Conservation (phyloP, 2,888 invertebrate species). For the Zygothrica quintamaculata region DNA sequence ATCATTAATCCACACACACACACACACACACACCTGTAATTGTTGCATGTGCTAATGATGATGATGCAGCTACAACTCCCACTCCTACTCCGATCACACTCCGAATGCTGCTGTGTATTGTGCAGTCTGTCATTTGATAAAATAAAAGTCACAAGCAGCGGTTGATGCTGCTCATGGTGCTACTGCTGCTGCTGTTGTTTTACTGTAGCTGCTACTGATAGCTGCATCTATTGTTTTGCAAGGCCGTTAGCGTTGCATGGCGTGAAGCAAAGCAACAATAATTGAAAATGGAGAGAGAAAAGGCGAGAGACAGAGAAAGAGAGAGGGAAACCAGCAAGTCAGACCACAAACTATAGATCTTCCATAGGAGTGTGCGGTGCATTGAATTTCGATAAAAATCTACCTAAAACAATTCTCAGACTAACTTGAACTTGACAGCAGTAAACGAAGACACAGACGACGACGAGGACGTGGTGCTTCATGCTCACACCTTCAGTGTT, state of each 20-base stretch:
- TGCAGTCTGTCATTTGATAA: conserved; percentile 74
- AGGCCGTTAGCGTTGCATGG: conserved; percentile 78
- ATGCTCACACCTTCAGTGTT: conserved; percentile 55
- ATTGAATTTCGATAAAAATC: conserved; percentile 42
- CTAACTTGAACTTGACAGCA: conserved; percentile 75
- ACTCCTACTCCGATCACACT: background rate
- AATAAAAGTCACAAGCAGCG: conserved; percentile 59
- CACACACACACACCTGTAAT: conserved; percentile 61
- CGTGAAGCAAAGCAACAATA: conserved; percentile 50
- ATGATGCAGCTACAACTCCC: conserved; percentile 5
- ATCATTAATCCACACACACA: conserved; percentile 39
- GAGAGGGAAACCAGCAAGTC: conserved; percentile 17
- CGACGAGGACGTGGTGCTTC: conserved; percentile 14
- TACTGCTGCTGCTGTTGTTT: conserved; percentile 71
- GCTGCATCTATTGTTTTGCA: conserved; percentile 74
- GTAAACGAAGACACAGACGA: background rate
- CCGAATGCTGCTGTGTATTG: conserved; percentile 47
- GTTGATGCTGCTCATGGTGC: conserved; percentile 20
- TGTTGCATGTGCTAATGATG: conserved; percentile 58
- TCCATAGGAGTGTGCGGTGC: conserved; percentile 15
- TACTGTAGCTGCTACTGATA: conserved; percentile 51
- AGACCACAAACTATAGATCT: conserved; percentile 26
- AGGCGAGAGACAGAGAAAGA: conserved; percentile 13
- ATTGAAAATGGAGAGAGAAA: conserved; percentile 35
- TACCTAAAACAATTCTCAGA: conserved; percentile 65